These are phyloP conservation scores for Tringa solitaria DNA, from an alignment of 2,113 vertebrate genomes.

Conservation along the genomic window DNA sequence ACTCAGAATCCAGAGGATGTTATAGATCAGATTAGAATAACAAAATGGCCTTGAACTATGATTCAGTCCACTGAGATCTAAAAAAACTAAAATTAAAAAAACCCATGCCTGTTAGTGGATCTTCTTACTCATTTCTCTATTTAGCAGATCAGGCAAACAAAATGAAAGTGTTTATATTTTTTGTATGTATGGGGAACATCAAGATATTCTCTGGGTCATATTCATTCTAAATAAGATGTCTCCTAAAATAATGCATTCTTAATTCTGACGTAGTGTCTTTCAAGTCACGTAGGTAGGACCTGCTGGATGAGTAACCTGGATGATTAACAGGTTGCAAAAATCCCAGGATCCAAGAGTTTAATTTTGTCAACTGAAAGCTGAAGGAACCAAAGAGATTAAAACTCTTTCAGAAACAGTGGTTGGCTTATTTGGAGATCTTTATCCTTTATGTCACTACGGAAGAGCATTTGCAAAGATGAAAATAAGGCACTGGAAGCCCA, in stretches of 20 bases:
- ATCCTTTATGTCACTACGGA: not conserved
- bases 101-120: not conserved
- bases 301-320: not conserved
- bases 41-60: not conserved
- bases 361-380: not conserved
- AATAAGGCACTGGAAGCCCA: not conserved
- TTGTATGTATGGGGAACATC: not conserved
- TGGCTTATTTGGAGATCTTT: not conserved
- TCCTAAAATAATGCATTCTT: not conserved
- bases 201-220: not conserved
- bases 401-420: not conserved
- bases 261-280: not conserved
- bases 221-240: not conserved
- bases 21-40: not conserved
- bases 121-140: not conserved
- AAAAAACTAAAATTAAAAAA: not conserved
- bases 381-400: not conserved
- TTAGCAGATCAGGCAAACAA: not conserved
- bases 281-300: not conserved
- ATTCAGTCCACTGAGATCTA: not conserved
- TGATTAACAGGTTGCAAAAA: not conserved
- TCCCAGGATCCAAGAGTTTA: not conserved
- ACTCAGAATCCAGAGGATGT: not conserved
- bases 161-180: not conserved
- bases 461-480: not conserved